Percentiles rank a stretch among this genome's conserved stretches.
phyloP scores from a whole-genome alignment of 2,113 vertebrate species.

The Elephas maximus region DNA sequence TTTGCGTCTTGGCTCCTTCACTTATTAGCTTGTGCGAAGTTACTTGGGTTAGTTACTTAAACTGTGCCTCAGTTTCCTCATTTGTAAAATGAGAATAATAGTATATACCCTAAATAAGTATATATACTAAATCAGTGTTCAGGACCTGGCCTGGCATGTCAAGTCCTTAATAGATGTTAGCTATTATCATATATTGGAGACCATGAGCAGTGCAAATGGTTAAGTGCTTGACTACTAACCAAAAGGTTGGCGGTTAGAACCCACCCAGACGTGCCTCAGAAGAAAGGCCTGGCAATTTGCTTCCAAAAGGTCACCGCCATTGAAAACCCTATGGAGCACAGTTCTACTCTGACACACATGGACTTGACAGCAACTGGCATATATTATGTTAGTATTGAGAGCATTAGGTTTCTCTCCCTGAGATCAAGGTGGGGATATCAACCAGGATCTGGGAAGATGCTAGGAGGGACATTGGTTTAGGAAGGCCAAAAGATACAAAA shows the following conservation, averaged over 20 bases:
- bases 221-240: neutral
- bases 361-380: neutral
- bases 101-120: neutral
- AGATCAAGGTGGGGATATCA: neutral
- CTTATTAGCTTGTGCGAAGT: neutral
- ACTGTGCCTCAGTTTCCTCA: neutral
- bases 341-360: neutral
- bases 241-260: neutral
- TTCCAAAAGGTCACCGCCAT: neutral
- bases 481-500: neutral
- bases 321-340: neutral
- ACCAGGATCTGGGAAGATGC: neutral
- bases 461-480: neutral
- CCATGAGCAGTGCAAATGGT: neutral
- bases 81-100: neutral
- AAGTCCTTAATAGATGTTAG: neutral
- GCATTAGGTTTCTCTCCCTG: neutral
- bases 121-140: neutral
- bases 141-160: neutral
- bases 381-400: neutral
- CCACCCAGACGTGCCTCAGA: neutral
- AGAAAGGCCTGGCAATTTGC: neutral
- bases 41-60: neutral
- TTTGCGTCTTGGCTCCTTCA: neutral
- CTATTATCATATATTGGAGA: neutral